phyloP scores from a whole-genome alignment of 2,888 invertebrate species.

The Hirtodrosophila trivittata region DNA sequence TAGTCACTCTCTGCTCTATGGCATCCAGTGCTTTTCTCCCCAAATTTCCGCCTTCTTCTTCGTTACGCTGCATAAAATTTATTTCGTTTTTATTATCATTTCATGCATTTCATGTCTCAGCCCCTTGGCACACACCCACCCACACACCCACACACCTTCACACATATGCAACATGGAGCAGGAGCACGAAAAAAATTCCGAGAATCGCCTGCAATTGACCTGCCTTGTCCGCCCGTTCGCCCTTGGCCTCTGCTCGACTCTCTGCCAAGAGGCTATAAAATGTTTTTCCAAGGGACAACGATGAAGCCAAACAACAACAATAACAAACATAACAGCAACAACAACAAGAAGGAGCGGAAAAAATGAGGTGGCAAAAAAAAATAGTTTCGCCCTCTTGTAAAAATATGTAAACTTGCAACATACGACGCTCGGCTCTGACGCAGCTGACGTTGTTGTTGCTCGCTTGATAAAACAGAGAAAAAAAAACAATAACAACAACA shows the following conservation, averaged over 20 bases:
- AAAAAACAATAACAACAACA: neutral
- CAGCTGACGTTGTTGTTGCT: conserved; percentile 9
- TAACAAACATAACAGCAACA: conserved; percentile 1
- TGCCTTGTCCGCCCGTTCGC: conserved; percentile 22
- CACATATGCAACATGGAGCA: conserved; percentile 42
- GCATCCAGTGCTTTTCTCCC: neutral
- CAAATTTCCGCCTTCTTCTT: conserved; percentile 1
- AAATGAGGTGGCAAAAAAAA: conserved; percentile 28
- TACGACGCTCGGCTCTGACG: conserved; percentile 28
- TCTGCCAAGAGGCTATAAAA: conserved; percentile 57
- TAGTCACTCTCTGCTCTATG: conserved; percentile 55
- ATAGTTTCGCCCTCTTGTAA: conserved; percentile 66
- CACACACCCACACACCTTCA: conserved; percentile 11
- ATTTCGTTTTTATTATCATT: conserved; percentile 78
- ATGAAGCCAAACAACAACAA: conserved; percentile 36
- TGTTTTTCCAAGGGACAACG: conserved; percentile 62
- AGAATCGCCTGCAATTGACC: conserved; percentile 76
- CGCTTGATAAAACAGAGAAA: conserved; percentile 24
- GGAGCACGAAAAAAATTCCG: conserved; percentile 63
- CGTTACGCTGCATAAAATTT: conserved; percentile 73
- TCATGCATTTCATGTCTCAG: conserved; percentile 50
- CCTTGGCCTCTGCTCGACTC: conserved; percentile 4
- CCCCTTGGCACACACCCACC: conserved; percentile 1
- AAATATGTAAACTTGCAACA: conserved; percentile 68
- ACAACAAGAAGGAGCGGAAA: conserved; percentile 1